Base-by-base conservation (phyloP, 2,888 invertebrate genomes). In the Craniophora ligustri region DNA sequence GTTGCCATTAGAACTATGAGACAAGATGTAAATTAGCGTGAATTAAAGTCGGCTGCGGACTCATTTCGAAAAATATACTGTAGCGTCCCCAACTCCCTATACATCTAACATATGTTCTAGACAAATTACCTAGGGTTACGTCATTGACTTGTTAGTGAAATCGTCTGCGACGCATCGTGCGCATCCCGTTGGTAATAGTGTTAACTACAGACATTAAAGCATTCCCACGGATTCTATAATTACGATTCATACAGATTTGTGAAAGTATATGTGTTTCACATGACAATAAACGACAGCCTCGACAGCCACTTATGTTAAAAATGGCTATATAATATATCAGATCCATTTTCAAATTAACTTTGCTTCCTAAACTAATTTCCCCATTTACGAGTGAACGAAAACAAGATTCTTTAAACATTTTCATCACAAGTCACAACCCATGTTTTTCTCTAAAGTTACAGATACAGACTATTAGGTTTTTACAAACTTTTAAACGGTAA, bases 171-270 rank as follows among this genome's bases (percentile, higher is more conserved):
- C 57, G 34, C 39, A 44, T 39, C 14, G 19, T 39, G 49, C 42
- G 39, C 35, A 44, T 42, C 14, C 23, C 46, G 56, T 44, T 10
- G 28, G 31, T 15, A n/a, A 26, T n/a, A 35, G 38, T 32, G 21
- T 48, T 53, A 53, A 45, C 23, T 47, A 32, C 44, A 39, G 46
- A 38, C 39, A 39, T 54, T 53, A 28, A 53, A 10, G 31, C 30
- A 65, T 60, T 68, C 68, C 64, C 67, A 68, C 68, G 60, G 47
- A 47, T 58, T 58, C 47, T 50, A 38, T 40, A n/a, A n/a, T n/a
- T n/a, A 44, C 31, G 42, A 55, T 35, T 39, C 53, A 68, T 64
- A 68, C 67, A 67, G 64, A 48, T 57, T 45, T 50, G 67, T 51
- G 68, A 68, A 68, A 68, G 68, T 40, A 42, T 50, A 45, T 41